These are phyloP conservation scores for Argentina silus DNA, from an alignment of 2,797 vertebrate species.

Conservation along the genomic window DNA sequence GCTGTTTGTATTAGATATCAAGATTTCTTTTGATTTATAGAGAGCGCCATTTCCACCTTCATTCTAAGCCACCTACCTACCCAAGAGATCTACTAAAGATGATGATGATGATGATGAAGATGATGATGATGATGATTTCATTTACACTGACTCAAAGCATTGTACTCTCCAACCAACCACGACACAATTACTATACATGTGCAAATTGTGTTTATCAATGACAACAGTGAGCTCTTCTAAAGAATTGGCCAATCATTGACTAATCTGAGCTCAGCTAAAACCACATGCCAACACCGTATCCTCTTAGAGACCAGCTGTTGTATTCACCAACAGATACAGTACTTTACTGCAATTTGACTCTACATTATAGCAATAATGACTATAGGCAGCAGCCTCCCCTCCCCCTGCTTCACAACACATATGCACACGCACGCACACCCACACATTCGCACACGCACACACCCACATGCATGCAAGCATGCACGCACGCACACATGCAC, in stretches of 20 bases:
- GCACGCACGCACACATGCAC: background rate
- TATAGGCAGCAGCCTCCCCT: too few relatives aligned
- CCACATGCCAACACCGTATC: conserved; percentile 51
- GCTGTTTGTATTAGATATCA: too few relatives aligned
- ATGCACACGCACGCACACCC: background rate
- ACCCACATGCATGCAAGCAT: background rate
- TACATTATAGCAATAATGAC: background rate
- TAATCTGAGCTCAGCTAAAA: conserved; percentile 73
- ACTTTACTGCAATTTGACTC: conserved; percentile 38
- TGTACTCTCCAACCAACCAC: conserved; percentile 49
- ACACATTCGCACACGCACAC: background rate
- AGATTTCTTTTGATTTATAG: too few relatives aligned
- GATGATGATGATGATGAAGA: conserved; percentile 24
- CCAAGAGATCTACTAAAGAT: conserved; percentile 4
- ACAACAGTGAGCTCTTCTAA: conserved; percentile 63
- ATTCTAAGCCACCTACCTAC: too few relatives aligned
- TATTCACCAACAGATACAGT: conserved; percentile 51
- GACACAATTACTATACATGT: conserved; percentile 68
- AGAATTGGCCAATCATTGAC: conserved; percentile 75
- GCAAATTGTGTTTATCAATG: conserved; percentile 72
- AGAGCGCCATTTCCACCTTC: too few relatives aligned
- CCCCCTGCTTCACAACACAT: background rate
- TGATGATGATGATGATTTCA: background rate
- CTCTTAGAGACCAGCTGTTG: conserved; percentile 55
- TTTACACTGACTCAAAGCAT: background rate